These are phyloP conservation scores for Sphyrna mokarran DNA, from an alignment of 2,113 vertebrate genomes.

Conservation along the genomic window DNA sequence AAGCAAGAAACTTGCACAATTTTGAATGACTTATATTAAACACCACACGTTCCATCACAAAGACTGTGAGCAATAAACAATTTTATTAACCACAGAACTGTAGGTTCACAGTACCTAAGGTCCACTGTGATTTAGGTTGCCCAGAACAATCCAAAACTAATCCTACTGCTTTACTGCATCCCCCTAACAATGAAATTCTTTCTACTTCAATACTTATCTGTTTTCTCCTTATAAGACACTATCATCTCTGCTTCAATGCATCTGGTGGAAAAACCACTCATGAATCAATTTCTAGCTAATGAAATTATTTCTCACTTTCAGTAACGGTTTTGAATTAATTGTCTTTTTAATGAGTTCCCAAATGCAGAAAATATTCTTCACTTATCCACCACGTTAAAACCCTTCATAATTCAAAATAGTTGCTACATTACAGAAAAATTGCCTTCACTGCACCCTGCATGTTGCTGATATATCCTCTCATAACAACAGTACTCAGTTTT, in stretches of 20 bases:
- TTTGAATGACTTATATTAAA: background rate
- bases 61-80: background rate
- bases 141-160: background rate
- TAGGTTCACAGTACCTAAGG: background rate
- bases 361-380: background rate
- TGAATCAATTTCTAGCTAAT: background rate
- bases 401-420: background rate
- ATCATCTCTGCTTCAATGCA: background rate
- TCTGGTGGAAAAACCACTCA: background rate
- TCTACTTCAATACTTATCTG: background rate
- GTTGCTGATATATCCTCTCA: background rate
- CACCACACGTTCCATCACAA: background rate
- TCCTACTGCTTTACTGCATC: background rate
- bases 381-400: background rate
- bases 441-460: background rate
- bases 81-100: background rate
- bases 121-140: background rate
- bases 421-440: background rate
- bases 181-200: background rate
- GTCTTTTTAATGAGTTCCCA: background rate
- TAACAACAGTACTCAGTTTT: background rate
- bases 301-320: background rate
- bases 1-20: background rate
- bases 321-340: background rate
- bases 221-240: background rate